A percentile compares a stretch with the other conserved stretches of the same genome.
Evolutionary conservation across 2,113 vertebrate genomes (phyloP).

Genomic region (Struthidea cinerea): DNA sequence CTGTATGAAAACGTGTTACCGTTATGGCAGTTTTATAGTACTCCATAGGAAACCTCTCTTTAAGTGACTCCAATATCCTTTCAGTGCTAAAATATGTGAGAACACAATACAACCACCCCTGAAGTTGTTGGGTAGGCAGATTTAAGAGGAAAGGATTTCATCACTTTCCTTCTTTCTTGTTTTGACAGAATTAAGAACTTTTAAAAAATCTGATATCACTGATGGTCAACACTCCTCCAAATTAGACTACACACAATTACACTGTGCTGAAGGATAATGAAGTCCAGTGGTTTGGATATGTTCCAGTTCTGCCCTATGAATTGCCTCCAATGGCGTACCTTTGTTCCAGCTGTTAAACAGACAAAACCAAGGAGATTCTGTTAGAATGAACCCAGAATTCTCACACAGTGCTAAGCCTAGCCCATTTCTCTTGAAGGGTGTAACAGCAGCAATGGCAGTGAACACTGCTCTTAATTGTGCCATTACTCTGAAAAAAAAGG

Average conservation of each 20-base stretch:
- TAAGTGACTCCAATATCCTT: neutral
- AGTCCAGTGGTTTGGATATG: neutral
- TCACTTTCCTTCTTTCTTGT: neutral
- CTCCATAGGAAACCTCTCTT: neutral
- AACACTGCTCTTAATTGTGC: neutral
- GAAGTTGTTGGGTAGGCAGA: neutral
- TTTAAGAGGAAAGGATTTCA: neutral
- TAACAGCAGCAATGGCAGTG: neutral
- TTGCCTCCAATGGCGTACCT: neutral
- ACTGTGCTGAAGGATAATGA: neutral
- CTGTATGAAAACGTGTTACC: neutral
- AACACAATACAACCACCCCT: neutral
- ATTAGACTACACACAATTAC: neutral
- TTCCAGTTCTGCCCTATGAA: neutral
- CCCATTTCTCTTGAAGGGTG: neutral
- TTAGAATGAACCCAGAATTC: neutral
- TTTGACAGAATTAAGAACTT: neutral
- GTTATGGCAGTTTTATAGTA: neutral
- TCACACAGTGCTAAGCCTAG: neutral
- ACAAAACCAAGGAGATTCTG: neutral
- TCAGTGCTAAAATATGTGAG: neutral
- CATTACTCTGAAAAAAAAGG: no score
- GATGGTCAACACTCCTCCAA: neutral
- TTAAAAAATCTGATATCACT: neutral
- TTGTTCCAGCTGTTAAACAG: neutral